Conservation (phyloP, 2,113 vertebrate species). For the Pampusana beccarii region DNA sequence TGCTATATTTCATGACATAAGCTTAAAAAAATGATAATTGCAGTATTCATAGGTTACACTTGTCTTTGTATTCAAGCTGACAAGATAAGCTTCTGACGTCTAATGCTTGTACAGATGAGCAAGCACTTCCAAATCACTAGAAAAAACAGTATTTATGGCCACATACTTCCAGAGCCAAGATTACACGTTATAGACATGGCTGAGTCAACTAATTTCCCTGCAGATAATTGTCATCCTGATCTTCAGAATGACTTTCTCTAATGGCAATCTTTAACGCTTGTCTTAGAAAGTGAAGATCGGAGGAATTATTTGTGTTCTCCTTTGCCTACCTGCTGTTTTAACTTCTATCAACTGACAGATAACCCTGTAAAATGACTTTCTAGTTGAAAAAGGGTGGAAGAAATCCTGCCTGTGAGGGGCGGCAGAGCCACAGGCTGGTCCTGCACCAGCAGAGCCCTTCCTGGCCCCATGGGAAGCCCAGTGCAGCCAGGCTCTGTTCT, state of each 20-base stretch:
- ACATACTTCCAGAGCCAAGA: background rate
- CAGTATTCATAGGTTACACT: background rate
- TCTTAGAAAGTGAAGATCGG: background rate
- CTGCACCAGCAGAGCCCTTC: background rate
- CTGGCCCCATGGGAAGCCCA: no score
- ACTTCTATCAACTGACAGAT: accelerated
- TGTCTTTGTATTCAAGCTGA: background rate
- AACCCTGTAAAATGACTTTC: background rate
- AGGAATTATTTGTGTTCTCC: background rate
- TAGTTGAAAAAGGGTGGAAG: background rate
- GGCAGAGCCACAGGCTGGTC: background rate
- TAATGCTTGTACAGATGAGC: background rate
- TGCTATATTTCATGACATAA: background rate
- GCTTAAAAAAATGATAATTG: accelerated
- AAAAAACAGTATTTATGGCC: background rate
- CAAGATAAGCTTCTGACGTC: background rate
- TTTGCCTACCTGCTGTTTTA: background rate
- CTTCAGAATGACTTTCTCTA: background rate
- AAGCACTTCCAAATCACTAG: background rate
- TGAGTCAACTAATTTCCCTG: background rate
- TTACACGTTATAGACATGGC: background rate
- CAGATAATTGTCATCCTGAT: background rate
- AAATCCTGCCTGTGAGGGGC: background rate
- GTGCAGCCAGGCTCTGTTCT: background rate
- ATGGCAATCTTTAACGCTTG: background rate